Conservation (phyloP, 2,113 vertebrate genomes). For the Arenaria interpres region DNA sequence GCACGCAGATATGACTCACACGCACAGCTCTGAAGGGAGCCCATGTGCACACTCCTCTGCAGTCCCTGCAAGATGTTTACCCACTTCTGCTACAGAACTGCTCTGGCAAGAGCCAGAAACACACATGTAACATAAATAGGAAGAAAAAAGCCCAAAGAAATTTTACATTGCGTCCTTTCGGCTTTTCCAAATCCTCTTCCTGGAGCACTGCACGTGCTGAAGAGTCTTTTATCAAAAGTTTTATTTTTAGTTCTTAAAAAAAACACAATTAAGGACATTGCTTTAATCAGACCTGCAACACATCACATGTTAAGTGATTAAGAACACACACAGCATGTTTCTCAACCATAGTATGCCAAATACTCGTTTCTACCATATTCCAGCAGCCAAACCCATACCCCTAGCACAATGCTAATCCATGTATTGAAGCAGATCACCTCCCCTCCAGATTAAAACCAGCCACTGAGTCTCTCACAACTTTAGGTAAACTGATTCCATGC, state of each 20-base stretch:
- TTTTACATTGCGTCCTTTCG: background rate
- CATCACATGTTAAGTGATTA: background rate
- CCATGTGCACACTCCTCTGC: constrained; percentile 58
- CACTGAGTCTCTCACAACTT: accelerated
- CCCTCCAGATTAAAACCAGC: background rate
- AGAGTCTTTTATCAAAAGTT: background rate
- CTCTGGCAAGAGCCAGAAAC: background rate
- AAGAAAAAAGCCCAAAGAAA: background rate
- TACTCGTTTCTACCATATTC: background rate
- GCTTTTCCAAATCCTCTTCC: background rate
- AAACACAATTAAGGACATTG: background rate
- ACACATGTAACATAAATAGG: accelerated
- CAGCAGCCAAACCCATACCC: background rate
- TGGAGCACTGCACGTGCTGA: accelerated
- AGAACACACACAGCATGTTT: background rate
- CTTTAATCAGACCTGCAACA: background rate
- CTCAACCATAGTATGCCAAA: background rate
- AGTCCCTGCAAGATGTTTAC: constrained; percentile 50
- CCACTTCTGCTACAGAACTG: background rate
- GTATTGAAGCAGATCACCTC: background rate
- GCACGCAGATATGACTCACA: constrained; percentile 47
- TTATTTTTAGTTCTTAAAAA: background rate
- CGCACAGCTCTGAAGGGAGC: constrained; percentile 15
- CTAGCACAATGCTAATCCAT: accelerated
- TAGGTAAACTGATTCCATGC: background rate